These are phyloP conservation scores for Antechinus flavipes DNA, from an alignment of 2,113 vertebrate genomes.

Conservation along the genomic window DNA sequence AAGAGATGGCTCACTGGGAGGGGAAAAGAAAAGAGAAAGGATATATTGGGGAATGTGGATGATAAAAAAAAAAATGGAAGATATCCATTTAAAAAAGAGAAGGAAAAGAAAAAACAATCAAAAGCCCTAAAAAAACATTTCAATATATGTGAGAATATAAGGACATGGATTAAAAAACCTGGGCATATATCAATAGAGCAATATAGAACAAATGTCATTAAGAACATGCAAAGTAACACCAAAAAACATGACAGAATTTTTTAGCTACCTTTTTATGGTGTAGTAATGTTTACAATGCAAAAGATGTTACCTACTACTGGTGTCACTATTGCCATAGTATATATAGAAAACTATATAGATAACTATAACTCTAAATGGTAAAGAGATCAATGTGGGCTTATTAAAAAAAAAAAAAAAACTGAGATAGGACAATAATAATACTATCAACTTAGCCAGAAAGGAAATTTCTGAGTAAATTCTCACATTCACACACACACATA, in stretches of 20 bases:
- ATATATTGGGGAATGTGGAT: neutral
- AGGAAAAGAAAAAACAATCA: neutral
- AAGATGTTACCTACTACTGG: neutral
- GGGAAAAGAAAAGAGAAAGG: neutral
- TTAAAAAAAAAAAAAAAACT: neutral
- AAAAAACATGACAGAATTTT: neutral
- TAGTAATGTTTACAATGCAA: neutral
- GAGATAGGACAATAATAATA: neutral
- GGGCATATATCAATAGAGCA: neutral
- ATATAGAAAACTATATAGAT: neutral
- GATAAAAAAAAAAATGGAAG: neutral
- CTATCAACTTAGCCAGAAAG: neutral
- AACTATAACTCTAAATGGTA: neutral
- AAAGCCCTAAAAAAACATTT: neutral
- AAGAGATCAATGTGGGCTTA: neutral
- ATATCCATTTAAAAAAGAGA: neutral
- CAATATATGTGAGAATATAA: neutral
- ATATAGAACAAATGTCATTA: neutral
- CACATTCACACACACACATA: no score
- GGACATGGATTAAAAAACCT: neutral
- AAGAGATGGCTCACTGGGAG: neutral
- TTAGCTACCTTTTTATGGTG: neutral
- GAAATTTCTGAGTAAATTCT: no score
- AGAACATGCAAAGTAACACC: neutral
- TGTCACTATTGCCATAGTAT: neutral